Evolutionary conservation across 2,113 vertebrate genomes (phyloP).

Genomic region (Erpornis zantholeuca): DNA sequence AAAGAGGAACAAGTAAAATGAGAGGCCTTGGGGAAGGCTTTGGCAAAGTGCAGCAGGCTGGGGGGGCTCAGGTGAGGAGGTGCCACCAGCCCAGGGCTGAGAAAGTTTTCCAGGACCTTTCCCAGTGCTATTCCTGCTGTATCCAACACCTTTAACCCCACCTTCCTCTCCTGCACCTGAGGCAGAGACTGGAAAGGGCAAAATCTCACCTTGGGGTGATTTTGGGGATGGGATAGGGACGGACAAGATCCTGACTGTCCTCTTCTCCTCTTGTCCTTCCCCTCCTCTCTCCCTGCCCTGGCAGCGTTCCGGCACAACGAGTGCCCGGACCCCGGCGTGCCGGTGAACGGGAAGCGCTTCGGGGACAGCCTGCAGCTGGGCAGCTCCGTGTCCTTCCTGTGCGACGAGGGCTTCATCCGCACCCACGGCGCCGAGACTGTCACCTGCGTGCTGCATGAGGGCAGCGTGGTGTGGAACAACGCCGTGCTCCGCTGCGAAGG

Average conservation of each 20-base stretch:
- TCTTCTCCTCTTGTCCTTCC: not conserved
- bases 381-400: slow-evolving; percentile 95
- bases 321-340: slow-evolving; percentile 93
- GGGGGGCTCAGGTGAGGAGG: too few species aligned
- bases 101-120: not conserved
- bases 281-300: rapidly evolving
- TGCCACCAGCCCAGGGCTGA: too few species aligned
- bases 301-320: slow-evolving; percentile 95
- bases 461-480: slow-evolving; percentile 95
- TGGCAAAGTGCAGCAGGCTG: not conserved
- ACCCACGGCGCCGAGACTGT: slow-evolving; percentile 93
- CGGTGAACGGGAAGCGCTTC: slow-evolving; percentile 94
- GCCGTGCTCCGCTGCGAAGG: slow-evolving; percentile 93
- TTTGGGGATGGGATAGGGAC: not conserved
- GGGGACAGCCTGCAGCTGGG: slow-evolving; percentile 95
- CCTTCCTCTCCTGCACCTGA: not conserved
- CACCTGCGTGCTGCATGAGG: slow-evolving; percentile 95
- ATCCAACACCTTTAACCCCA: not conserved
- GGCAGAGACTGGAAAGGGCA: not conserved
- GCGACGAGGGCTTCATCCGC: slow-evolving; percentile 93
- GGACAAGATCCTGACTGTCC: not conserved
- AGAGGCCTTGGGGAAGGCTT: not conserved
- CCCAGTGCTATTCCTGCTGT: not conserved
- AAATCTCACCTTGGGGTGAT: not conserved
- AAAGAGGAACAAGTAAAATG: not conserved